A percentile compares a stretch with the other conserved stretches of the same genome.
phyloP scores from a whole-genome alignment of 2,888 invertebrate species.

The Chymomyza fuscimana region DNA sequence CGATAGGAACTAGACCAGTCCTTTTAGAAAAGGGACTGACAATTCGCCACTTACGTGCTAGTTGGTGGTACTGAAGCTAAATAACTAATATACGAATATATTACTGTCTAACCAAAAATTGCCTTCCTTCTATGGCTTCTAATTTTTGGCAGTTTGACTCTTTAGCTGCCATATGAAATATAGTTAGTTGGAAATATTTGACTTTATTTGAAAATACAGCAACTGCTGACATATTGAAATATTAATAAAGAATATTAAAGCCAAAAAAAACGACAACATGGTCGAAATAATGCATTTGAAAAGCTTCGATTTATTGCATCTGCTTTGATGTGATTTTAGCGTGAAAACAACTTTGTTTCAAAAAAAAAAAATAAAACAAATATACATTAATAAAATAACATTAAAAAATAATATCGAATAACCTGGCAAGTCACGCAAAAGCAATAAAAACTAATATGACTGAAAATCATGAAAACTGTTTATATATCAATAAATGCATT shows the following conservation, averaged over 20 bases:
- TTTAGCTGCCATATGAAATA: not conserved
- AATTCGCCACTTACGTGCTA: too few relatives aligned
- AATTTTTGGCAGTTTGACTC: not conserved
- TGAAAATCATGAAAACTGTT: too few relatives aligned
- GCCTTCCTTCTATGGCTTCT: not conserved
- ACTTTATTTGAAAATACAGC: slow-evolving; percentile 29
- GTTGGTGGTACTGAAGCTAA: too few relatives aligned
- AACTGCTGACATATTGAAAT: slow-evolving; percentile 10
- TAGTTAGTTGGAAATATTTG: slow-evolving; percentile 33
- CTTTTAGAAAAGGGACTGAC: too few relatives aligned
- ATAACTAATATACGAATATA: too few relatives aligned
- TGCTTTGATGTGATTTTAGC: not conserved
- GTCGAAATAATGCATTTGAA: not conserved
- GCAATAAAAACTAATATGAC: too few relatives aligned
- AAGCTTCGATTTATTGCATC: not conserved
- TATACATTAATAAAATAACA: not conserved
- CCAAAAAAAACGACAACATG: not conserved
- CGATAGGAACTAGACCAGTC: too few relatives aligned
- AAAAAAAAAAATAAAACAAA: not conserved
- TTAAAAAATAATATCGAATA: not conserved
- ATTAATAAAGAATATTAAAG: slow-evolving; percentile 5
- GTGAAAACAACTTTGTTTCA: not conserved
- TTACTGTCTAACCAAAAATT: slow-evolving; percentile 31
- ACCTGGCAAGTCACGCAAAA: too few relatives aligned
- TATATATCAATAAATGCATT: too few relatives aligned